These are phyloP conservation scores for Grammomys surdaster DNA, from an alignment of 2,113 vertebrate species.

Conservation along the genomic window DNA sequence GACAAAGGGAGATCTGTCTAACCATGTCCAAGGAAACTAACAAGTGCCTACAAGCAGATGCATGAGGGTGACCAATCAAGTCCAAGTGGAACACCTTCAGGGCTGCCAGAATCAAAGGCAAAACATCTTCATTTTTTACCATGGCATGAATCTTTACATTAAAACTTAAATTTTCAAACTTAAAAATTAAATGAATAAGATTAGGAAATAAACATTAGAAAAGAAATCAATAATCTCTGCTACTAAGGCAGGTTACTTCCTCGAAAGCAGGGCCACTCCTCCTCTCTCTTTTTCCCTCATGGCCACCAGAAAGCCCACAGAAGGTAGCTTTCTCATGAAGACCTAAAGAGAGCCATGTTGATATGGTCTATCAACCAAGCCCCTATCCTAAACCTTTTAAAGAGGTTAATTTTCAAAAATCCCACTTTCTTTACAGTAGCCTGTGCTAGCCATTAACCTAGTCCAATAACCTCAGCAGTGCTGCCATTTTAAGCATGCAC, in stretches of 20 bases:
- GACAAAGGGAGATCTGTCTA: background rate
- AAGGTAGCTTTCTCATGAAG: rapidly evolving
- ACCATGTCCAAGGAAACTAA: background rate
- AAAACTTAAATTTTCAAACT: background rate
- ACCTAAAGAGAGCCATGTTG: background rate
- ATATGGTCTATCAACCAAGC: background rate
- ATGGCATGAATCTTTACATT: background rate
- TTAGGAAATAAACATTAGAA: background rate
- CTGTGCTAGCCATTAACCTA: background rate
- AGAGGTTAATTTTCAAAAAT: background rate
- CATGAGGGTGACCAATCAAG: background rate
- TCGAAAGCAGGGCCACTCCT: background rate
- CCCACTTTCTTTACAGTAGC: background rate
- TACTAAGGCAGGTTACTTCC: background rate
- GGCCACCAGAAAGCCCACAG: background rate
- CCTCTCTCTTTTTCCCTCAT: background rate
- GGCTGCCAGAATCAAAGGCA: background rate
- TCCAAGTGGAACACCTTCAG: background rate
- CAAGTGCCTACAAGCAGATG: background rate
- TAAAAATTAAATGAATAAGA: background rate
- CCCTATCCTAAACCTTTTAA: background rate
- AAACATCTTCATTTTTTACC: background rate
- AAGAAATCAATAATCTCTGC: background rate
- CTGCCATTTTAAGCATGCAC: no score
- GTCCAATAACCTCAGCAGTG: no score